Base-by-base conservation (phyloP, 2,888 invertebrate species). In the Trachelus tabidus region DNA sequence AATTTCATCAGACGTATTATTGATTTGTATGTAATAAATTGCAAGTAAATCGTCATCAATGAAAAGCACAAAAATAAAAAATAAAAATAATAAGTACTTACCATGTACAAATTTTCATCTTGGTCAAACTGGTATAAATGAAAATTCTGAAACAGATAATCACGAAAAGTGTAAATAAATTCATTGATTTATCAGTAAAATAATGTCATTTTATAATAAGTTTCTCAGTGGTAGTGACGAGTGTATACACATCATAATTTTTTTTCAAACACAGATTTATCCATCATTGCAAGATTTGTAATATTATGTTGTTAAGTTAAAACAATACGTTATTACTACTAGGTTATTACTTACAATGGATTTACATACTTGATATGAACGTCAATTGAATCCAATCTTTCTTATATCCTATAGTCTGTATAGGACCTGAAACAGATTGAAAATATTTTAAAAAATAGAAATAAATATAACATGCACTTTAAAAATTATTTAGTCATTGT, bases 221-320 rank as follows among this genome's bases (percentile, higher is more conserved):
- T 71, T 71, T 78, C 78, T 90, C 90, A 90, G 90, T 85, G 90
- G 90, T 90, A 90, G 90, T 90, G 90, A 90, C 90, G 90, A 90
- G 71, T 31, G 69, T n/a, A 84, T 84, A 79, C 69, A 78, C 83
- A 89, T 89, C 89, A 90, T 83, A 33, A 79, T 79, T 76, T 77
- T 73, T 81, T 82, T 85, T 88, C 87, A 85, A 76, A 84, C 80
- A 82, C 79, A 81, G 68, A 78, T 79, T 77, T 71, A 83, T 82
- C 69, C 87, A 88, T 89, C 88, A 89, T 83, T 75, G 79, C 76
- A 76, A 77, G 40, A 77, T 15, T 23, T 75, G 12, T 73, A 69
- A n/a, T 34, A 12, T 56, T 69, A 73, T 31, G 31, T 69, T 23
- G 75, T 33, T 56, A 56, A 56, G 0, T 56, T 40, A 15, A 15